These are phyloP conservation scores for Etia nguti DNA, from an alignment of 2,113 vertebrate genomes.

Conservation along the genomic window DNA sequence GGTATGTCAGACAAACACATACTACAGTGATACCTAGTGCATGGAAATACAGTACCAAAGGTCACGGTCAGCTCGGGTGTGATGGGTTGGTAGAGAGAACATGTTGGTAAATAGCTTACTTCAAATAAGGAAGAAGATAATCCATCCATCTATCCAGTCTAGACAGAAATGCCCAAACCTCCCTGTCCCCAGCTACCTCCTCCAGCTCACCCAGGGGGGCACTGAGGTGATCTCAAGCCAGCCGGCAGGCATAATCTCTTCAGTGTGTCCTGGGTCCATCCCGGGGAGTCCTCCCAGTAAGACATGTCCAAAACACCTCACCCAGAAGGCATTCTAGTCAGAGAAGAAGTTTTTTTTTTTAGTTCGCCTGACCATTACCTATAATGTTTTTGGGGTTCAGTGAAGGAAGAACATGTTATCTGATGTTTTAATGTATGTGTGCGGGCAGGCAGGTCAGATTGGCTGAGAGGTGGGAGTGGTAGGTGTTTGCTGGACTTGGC, in stretches of 20 bases:
- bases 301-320: not conserved
- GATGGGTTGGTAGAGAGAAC: not conserved
- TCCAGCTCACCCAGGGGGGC: not conserved
- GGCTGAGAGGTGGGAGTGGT: not conserved
- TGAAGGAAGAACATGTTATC: not conserved
- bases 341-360: not conserved
- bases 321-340: not conserved
- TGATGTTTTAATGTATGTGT: not conserved
- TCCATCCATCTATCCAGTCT: not conserved
- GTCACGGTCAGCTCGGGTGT: not conserved
- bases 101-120: not conserved
- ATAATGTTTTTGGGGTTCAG: not conserved
- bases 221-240: not conserved
- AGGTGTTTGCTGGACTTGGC: constrained; percentile 24
- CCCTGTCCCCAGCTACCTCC: not conserved
- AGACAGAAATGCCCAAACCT: not conserved
- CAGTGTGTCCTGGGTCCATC: not conserved
- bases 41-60: not conserved
- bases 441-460: not conserved
- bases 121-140: not conserved
- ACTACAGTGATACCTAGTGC: too few relatives aligned
- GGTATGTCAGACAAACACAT: too few relatives aligned
- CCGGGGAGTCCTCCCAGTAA: not conserved
- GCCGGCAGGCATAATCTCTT: not conserved
- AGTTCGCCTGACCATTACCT: not conserved